A percentile compares a stretch with the other conserved stretches of the same genome.
phyloP scores from a whole-genome alignment of 2,113 vertebrate species.

The Gymnorhina tibicen region DNA sequence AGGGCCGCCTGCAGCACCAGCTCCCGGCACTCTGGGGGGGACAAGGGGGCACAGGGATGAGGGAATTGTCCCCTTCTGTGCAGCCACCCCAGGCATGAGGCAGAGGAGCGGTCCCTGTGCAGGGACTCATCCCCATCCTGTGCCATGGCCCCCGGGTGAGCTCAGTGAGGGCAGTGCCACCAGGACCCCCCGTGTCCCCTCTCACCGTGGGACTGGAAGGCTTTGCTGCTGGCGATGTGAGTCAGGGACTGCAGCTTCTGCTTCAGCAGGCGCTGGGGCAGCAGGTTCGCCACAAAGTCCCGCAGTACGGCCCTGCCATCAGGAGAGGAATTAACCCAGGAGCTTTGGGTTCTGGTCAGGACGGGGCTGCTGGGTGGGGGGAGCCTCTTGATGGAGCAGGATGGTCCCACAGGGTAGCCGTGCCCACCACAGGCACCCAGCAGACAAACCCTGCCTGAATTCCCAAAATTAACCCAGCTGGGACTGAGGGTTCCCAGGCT shows the following conservation, averaged over 20 bases:
- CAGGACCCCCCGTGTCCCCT: fast-evolving
- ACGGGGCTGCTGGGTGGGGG: fast-evolving
- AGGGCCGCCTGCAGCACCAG: conserved; percentile 13
- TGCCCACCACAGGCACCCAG: background rate
- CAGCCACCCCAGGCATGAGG: fast-evolving
- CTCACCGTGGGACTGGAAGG: conserved; percentile 49
- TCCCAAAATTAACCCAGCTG: fast-evolving
- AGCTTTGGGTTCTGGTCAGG: background rate
- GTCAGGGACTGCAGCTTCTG: conserved; percentile 64
- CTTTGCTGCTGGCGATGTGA: conserved; percentile 1
- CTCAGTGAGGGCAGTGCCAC: background rate
- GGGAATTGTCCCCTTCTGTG: background rate
- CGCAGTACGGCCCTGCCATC: conserved; percentile 11
- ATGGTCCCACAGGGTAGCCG: background rate
- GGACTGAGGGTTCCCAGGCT: background rate
- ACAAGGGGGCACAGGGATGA: background rate
- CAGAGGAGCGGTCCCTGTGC: background rate
- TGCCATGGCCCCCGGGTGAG: background rate
- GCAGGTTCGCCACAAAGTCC: conserved; percentile 54
- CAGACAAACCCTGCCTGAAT: background rate
- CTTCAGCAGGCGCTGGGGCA: conserved; percentile 40
- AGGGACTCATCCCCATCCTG: fast-evolving
- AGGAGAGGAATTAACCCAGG: background rate
- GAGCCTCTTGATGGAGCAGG: fast-evolving
- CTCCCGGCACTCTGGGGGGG: conserved; percentile 40